phyloP scores from a whole-genome alignment of 1,140 invertebrate species.

The Sarcophaga peregrina region DNA sequence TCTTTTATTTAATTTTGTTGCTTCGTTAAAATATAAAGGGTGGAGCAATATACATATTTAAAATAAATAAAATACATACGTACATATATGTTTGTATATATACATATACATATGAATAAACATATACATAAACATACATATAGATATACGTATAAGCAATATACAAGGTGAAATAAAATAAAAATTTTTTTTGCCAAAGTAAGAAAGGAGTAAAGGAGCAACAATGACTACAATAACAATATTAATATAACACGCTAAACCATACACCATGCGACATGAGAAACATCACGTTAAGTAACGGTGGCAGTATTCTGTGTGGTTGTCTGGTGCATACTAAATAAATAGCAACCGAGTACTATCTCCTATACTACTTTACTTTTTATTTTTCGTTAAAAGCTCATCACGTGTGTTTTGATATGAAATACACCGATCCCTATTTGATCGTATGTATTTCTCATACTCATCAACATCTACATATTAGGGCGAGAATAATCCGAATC shows the following conservation, averaged over 20 bases:
- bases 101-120: neutral
- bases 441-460: too few species aligned
- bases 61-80: slow-evolving; percentile 1
- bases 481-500: too few species aligned
- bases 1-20: slow-evolving; percentile 25
- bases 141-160: too few species aligned
- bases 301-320: neutral
- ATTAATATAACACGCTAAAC: slow-evolving; percentile 9
- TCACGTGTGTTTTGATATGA: neutral
- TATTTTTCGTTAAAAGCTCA: neutral
- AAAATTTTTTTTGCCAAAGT: neutral
- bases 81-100: neutral
- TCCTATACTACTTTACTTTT: neutral
- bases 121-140: neutral
- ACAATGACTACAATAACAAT: neutral
- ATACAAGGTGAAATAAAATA: too few species aligned
- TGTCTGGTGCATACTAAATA: neutral
- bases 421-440: neutral
- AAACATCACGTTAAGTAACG: slow-evolving; percentile 9
- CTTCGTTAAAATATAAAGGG: slow-evolving; percentile 27
- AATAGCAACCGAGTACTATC: neutral
- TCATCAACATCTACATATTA: too few species aligned
- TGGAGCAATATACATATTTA: slow-evolving; percentile 25
- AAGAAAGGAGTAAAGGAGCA: slow-evolving; percentile 2
- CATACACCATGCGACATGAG: neutral